These are phyloP conservation scores for Halichoeres trimaculatus DNA, from an alignment of 2,113 vertebrate species.

Conservation along the genomic window DNA sequence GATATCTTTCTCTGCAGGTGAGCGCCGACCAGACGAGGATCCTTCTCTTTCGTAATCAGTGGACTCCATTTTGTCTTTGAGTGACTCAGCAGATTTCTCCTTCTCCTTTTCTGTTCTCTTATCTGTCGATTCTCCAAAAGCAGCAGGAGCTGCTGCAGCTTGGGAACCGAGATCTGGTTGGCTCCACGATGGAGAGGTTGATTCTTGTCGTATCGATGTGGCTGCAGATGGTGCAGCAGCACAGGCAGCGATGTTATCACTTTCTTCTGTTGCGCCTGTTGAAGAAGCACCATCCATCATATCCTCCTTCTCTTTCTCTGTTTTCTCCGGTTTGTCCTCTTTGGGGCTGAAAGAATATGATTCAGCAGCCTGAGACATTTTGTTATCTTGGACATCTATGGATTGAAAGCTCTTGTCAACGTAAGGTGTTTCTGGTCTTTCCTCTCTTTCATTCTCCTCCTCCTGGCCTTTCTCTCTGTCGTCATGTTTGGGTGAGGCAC, in stretches of 20 bases:
- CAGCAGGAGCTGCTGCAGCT: conserved; percentile 23
- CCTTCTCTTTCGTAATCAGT: conserved; percentile 59
- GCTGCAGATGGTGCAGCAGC: conserved; percentile 33
- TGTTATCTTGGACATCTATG: conserved; percentile 87
- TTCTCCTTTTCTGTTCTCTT: conserved; percentile 64
- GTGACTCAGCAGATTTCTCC: conserved; percentile 55
- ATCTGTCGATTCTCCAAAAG: conserved; percentile 53
- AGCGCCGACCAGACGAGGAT: conserved; percentile 64
- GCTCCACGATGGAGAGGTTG: conserved; percentile 62
- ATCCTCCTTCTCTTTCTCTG: conserved; percentile 76
- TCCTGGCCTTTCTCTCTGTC: conserved; percentile 76
- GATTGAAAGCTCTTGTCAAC: conserved; percentile 86
- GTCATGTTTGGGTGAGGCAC: conserved; percentile 68
- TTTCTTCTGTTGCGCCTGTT: conserved; percentile 26
- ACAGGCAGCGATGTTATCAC: conserved; percentile 34
- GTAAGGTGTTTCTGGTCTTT: conserved; percentile 86
- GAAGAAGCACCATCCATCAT: conserved; percentile 36
- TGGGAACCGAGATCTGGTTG: conserved; percentile 61
- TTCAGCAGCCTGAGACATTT: conserved; percentile 67
- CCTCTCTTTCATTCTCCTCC: conserved; percentile 83
- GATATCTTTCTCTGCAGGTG: conserved; percentile 70
- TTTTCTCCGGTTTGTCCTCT: conserved; percentile 79
- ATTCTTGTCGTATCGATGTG: conserved; percentile 43
- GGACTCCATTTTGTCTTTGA: conserved; percentile 60
- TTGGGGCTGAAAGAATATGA: conserved; percentile 70